Percentiles rank a stretch among this genome's conserved stretches.
Evolutionary conservation across 2,888 invertebrate species (phyloP).

Genomic region (Folsomia candida): DNA sequence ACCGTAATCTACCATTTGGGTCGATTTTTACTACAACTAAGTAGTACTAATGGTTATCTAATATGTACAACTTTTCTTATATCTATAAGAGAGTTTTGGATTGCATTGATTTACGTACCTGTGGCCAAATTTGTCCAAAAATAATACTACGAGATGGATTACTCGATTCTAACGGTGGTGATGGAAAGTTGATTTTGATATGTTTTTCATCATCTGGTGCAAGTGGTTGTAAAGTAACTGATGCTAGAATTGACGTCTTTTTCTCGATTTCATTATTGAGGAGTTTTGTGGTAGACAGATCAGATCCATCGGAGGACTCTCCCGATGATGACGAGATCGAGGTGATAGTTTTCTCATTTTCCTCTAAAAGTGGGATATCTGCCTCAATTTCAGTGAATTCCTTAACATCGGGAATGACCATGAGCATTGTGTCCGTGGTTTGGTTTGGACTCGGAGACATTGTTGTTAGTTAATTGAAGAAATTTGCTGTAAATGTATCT

Average conservation of each 20-base stretch:
- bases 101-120: constrained; percentile 3
- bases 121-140: constrained; percentile 2
- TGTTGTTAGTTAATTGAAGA: background rate
- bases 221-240: background rate
- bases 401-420: background rate
- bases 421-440: background rate
- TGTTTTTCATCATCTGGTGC: background rate
- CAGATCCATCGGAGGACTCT: background rate
- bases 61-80: no score
- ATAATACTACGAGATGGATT: background rate
- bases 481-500: no score
- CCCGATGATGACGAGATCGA: background rate
- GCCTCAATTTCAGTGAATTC: background rate
- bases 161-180: background rate
- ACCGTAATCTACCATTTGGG: no score
- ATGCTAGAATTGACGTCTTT: background rate
- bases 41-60: no score
- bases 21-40: no score
- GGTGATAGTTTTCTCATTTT: background rate
- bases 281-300: background rate
- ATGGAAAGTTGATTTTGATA: background rate
- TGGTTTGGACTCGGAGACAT: constrained; percentile 10
- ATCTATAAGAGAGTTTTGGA: no score
- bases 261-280: background rate
- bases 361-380: background rate